These are phyloP conservation scores for Agonopterix subpropinquella DNA, from an alignment of 2,888 invertebrate genomes.

Conservation along the genomic window DNA sequence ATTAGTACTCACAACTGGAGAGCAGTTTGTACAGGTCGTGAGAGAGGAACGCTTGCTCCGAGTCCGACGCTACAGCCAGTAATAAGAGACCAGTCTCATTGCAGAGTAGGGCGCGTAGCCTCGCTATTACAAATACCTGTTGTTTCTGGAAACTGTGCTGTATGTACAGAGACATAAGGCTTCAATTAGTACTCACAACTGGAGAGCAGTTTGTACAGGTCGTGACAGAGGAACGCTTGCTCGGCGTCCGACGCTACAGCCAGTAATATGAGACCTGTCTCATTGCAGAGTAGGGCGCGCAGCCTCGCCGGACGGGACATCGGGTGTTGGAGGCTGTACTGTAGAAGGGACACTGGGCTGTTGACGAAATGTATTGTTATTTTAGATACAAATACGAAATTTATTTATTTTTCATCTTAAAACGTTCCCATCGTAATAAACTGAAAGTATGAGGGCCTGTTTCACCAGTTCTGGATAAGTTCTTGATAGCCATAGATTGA, in stretches of 20 bases:
- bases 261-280: constrained; percentile 39
- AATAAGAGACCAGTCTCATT: constrained; percentile 40
- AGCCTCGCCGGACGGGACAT: constrained; percentile 35
- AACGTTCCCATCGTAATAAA: too few relatives aligned
- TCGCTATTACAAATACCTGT: constrained; percentile 17
- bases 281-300: constrained; percentile 22
- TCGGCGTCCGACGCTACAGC: constrained; percentile 27
- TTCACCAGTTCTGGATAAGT: too few relatives aligned
- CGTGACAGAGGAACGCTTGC: constrained; percentile 47
- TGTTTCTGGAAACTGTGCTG: too few relatives aligned
- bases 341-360: constrained; percentile 46
- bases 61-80: constrained; percentile 29
- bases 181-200: constrained; percentile 26
- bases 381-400: too few relatives aligned
- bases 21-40: constrained; percentile 49
- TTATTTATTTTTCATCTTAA: too few relatives aligned
- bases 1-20: constrained; percentile 33
- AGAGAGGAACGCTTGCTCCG: constrained; percentile 43
- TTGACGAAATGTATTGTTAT: neutral
- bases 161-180: too few relatives aligned
- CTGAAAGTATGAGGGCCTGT: too few relatives aligned
- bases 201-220: constrained; percentile 43
- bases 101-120: constrained; percentile 47
- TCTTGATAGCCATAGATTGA: too few relatives aligned
- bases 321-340: constrained; percentile 29